Evolutionary conservation across 23 tunicate species (phyloP).

Genomic region (Styela clava): DNA sequence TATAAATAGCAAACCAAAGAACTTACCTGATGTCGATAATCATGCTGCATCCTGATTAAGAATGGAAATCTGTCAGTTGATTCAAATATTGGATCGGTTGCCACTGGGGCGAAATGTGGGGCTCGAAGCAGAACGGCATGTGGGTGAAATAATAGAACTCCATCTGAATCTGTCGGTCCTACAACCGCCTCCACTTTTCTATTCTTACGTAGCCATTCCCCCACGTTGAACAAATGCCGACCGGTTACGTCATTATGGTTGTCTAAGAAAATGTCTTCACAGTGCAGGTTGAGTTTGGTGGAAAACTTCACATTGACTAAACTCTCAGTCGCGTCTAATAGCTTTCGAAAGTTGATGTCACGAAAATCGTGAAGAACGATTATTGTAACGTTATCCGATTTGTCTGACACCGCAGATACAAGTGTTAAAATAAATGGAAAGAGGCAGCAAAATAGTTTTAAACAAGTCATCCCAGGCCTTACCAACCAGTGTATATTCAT

Average conservation of each 20-base stretch:
- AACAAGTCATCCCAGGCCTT: no score
- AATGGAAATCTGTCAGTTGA: slow-evolving; percentile 14
- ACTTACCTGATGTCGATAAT: slow-evolving; percentile 21
- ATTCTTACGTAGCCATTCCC: not conserved
- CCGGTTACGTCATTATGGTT: slow-evolving; percentile 11
- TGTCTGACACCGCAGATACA: no score
- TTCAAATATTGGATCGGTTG: slow-evolving; percentile 26
- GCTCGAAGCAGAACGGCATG: not conserved
- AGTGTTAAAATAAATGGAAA: no score
- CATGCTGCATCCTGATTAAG: slow-evolving; percentile 12
- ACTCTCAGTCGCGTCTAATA: not conserved
- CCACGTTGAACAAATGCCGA: slow-evolving; percentile 15
- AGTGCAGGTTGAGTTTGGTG: not conserved
- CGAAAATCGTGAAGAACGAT: not conserved
- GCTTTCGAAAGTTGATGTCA: not conserved
- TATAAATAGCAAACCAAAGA: no score
- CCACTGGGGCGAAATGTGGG: slow-evolving; percentile 26
- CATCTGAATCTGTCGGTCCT: slow-evolving; percentile 21
- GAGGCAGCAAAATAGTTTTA: no score
- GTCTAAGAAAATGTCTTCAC: not conserved
- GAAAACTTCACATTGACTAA: not conserved
- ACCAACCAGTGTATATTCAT: no score
- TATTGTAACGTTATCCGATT: no score
- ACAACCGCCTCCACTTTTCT: slow-evolving; percentile 3
- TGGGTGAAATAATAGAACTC: slow-evolving; percentile 18